phyloP scores from a whole-genome alignment of 2,113 vertebrate species.

The Tretioscincus oriximinensis region DNA sequence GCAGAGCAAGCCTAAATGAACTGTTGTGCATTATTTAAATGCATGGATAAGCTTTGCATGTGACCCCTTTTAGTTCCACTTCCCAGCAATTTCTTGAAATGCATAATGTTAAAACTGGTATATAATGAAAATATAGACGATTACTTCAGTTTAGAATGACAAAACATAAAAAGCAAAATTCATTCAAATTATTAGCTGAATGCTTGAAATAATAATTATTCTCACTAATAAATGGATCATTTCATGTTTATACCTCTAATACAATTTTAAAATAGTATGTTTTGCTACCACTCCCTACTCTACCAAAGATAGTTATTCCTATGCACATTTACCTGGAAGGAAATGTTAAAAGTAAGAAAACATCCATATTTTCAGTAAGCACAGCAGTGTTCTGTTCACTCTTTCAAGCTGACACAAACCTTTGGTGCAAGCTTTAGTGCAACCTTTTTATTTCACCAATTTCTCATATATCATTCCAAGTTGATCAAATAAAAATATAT shows the following conservation, averaged over 20 bases:
- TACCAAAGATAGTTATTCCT: no score
- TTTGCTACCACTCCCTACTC: no score
- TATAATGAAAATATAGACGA: background rate
- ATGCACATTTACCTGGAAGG: background rate
- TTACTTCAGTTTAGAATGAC: no score
- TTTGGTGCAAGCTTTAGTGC: background rate
- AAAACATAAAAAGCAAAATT: no score
- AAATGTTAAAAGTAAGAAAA: background rate
- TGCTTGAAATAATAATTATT: background rate
- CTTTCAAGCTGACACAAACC: background rate
- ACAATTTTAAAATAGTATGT: no score
- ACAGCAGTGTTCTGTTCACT: background rate
- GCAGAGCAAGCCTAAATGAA: no score
- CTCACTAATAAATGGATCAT: background rate
- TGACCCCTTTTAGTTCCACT: background rate
- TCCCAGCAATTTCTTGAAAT: background rate
- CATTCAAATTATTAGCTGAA: background rate
- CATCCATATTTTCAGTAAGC: no score
- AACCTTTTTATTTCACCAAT: no score
- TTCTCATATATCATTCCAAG: fast-evolving
- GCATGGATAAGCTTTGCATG: no score
- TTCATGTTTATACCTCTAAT: no score
- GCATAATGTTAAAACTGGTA: background rate
- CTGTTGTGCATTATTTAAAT: no score
- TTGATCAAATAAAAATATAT: fast-evolving